phyloP scores from a whole-genome alignment of 1,140 invertebrate species.

The Mizuhopecten yessoensis region DNA sequence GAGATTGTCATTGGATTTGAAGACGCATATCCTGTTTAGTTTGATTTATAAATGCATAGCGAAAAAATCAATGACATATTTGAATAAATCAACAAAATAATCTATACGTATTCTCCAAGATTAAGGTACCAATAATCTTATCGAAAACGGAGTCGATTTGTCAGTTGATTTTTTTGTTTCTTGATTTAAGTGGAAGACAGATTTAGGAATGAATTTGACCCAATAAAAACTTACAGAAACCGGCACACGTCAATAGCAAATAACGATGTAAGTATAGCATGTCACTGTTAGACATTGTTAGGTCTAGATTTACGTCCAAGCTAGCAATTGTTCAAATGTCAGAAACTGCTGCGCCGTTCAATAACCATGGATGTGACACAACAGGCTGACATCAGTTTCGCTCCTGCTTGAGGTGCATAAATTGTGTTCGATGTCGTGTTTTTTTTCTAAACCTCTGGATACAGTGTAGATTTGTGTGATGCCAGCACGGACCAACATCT shows the following conservation, averaged over 20 bases:
- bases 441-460: too few relatives aligned
- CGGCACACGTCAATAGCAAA: background rate
- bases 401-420: background rate
- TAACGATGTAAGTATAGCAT: background rate
- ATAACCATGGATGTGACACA: background rate
- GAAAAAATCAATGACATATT: background rate
- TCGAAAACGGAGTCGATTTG: background rate
- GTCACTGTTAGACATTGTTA: background rate
- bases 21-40: background rate
- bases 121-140: background rate
- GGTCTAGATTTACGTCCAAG: background rate
- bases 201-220: background rate
- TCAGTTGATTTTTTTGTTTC: background rate
- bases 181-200: background rate
- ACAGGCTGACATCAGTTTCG: background rate
- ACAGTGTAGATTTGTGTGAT: too few relatives aligned
- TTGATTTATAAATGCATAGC: slow-evolving; percentile 33
- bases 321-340: background rate
- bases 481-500: too few relatives aligned
- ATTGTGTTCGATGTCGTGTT: too few relatives aligned
- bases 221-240: background rate
- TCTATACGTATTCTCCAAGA: background rate
- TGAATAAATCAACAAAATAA: background rate
- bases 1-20: background rate
- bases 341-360: background rate